Base-by-base conservation (phyloP, 2,888 invertebrate genomes). In the Acronicta alni region DNA sequence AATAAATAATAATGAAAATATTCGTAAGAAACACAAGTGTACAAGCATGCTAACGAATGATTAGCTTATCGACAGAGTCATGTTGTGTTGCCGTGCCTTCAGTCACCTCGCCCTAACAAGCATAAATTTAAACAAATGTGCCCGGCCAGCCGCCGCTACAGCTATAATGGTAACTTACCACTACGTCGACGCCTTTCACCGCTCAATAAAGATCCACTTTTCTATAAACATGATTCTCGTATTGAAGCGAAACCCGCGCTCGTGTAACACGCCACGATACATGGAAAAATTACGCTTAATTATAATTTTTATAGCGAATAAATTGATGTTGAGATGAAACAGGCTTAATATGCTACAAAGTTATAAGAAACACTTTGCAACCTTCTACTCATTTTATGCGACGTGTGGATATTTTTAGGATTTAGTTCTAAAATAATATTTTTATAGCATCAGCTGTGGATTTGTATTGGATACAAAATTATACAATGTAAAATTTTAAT, bases 151-250 rank as follows among this genome's bases (percentile, higher is more conserved):
- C 73, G 77, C 73, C 77, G 61, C 68, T 72, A 79, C 82, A 77
- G 72, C 80, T 79, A 81, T 84, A 81, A 82, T 57, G 64, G 64
- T 65, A 62, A 65, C 60, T 67, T 73, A 70, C 67, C 59, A 56
- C 57, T 64, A 62, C 60, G 47, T 59, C 72, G 68, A 77, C 81
- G 81, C 88, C 90, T 92, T 92, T 92, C 92, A 89, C 92, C 85
- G 72, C 68, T 85, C 83, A 85, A 89, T 88, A 89, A 88, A 88
- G 86, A 88, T 86, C 89, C 83, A 88, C 90, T 89, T 92, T 90
- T 92, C 89, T 86, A 89, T 83, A 83, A 82, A 81, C 84, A 80
- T 82, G 76, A 80, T 81, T 80, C 82, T 81, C 47, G 72, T 49
- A 71, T 72, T 78, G 65, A 75, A 74, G 77, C 81, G 80, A 83